phyloP scores from a whole-genome alignment of 2,797 vertebrate species.

The Dermochelys coriacea region DNA sequence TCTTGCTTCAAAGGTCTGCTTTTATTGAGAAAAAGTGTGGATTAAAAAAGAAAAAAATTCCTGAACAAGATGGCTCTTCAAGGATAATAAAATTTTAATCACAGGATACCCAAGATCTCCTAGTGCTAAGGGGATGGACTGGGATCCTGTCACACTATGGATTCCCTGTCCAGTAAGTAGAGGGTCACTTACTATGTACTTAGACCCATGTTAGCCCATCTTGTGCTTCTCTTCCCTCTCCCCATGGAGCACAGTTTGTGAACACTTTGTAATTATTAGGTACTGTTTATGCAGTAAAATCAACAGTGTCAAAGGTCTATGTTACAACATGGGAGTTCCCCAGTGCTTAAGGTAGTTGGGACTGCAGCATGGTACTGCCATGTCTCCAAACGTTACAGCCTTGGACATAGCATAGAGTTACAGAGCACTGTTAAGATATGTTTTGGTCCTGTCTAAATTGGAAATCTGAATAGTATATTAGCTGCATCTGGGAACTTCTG shows the following conservation, averaged over 20 bases:
- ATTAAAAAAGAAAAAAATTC: not conserved
- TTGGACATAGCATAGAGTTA: not conserved
- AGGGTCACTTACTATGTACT: no score
- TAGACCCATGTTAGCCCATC: not conserved
- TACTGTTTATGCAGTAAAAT: not conserved
- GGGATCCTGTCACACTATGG: no score
- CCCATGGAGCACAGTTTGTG: not conserved
- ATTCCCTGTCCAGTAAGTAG: no score
- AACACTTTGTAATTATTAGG: not conserved
- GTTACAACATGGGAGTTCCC: not conserved
- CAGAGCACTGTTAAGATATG: not conserved
- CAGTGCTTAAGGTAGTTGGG: not conserved
- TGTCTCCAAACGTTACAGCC: not conserved
- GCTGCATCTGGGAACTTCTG: not conserved
- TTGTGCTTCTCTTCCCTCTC: not conserved
- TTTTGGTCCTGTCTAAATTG: not conserved
- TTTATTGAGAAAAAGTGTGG: no score
- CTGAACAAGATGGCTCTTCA: not conserved
- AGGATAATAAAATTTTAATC: not conserved
- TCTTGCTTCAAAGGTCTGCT: no score
- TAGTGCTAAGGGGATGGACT: not conserved
- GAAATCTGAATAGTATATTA: not conserved
- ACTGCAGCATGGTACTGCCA: not conserved
- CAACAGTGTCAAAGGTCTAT: not conserved
- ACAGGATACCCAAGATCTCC: no score